Evolutionary conservation across 2,888 invertebrate genomes (phyloP).

Genomic region (Podotricha telesiphe): DNA sequence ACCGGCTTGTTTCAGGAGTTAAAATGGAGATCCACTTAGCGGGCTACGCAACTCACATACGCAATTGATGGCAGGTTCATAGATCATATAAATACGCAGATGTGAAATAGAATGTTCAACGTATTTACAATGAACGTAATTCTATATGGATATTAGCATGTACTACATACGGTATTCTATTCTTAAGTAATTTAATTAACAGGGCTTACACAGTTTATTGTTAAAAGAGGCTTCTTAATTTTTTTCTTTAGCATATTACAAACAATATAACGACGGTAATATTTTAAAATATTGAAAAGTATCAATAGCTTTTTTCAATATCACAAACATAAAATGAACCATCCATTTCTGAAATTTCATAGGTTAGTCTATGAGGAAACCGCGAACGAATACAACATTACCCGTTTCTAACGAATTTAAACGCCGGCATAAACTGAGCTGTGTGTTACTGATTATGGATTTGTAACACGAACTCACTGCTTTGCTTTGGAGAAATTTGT

Average conservation of each 20-base stretch:
- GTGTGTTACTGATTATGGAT: slow-evolving; percentile 76
- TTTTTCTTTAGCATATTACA: no score
- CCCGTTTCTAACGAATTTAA: slow-evolving; percentile 79
- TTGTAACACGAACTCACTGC: slow-evolving; percentile 73
- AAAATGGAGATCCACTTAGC: slow-evolving; percentile 84
- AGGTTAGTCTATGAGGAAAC: slow-evolving; percentile 55
- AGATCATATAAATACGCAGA: slow-evolving; percentile 51
- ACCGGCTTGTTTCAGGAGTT: slow-evolving; percentile 83
- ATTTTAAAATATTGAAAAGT: no score
- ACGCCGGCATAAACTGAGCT: slow-evolving; percentile 81
- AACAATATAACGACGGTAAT: no score
- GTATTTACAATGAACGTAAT: neutral
- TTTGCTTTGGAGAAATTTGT: slow-evolving; percentile 58
- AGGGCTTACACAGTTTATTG: no score
- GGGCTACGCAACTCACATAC: slow-evolving; percentile 80
- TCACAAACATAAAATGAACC: neutral
- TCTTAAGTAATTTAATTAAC: no score
- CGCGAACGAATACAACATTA: slow-evolving; percentile 67
- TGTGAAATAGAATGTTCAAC: neutral
- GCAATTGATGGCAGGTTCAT: slow-evolving; percentile 71
- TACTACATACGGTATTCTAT: no score
- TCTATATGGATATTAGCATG: no score
- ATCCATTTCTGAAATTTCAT: neutral
- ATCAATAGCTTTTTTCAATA: neutral
- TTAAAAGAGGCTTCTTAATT: no score